phyloP scores from a whole-genome alignment of 2,113 vertebrate genomes.

The Mustelus asterias region DNA sequence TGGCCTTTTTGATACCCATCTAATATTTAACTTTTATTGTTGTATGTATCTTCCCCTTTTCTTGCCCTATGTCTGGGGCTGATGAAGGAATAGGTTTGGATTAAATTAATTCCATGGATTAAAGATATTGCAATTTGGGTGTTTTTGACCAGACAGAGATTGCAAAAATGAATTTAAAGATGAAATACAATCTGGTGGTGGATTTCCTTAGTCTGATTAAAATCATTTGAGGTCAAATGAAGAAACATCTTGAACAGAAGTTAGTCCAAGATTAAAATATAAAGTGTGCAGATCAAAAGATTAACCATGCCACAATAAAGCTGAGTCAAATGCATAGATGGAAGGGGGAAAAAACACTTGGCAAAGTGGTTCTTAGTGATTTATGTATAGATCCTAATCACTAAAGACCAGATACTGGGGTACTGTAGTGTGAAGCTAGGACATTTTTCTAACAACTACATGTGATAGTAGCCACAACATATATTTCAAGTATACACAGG shows the following conservation, averaged over 20 bases:
- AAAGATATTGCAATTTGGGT: constrained; percentile 53
- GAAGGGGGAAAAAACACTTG: background rate
- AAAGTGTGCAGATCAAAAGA: constrained; percentile 33
- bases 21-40: background rate
- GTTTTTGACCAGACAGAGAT: constrained; percentile 65
- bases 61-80: background rate
- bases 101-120: constrained; percentile 61
- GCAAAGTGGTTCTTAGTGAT: background rate
- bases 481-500: background rate
- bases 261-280: constrained; percentile 57
- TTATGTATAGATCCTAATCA: background rate
- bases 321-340: constrained; percentile 3
- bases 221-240: constrained; percentile 60
- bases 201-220: constrained; percentile 61
- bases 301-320: constrained; percentile 25
- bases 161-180: constrained; percentile 61
- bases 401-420: background rate
- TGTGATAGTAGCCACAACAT: background rate
- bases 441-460: background rate
- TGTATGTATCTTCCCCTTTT: background rate
- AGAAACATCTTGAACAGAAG: constrained; percentile 69
- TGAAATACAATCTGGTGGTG: constrained; percentile 59
- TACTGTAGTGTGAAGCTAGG: background rate
- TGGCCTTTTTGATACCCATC: background rate
- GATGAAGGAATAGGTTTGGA: constrained; percentile 46